These are phyloP conservation scores for Ctenopoma kingsleyae DNA, from an alignment of 2,797 vertebrate species.

Conservation along the genomic window DNA sequence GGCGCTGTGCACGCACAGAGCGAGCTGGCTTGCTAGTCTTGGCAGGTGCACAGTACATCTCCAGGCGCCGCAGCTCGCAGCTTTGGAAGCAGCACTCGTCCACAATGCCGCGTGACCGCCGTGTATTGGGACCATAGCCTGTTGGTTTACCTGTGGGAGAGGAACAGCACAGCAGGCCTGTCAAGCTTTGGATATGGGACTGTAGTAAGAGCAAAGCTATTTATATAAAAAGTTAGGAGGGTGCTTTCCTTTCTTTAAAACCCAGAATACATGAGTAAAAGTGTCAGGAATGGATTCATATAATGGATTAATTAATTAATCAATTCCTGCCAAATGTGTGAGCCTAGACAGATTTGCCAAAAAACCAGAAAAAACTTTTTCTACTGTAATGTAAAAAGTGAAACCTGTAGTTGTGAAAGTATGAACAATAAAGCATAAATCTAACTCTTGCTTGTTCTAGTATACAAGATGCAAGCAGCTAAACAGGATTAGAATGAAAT, in stretches of 20 bases:
- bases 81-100: constrained; percentile 99
- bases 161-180: constrained; percentile 1
- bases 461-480: not conserved
- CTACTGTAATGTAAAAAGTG: not conserved
- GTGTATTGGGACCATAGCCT: constrained; percentile 93
- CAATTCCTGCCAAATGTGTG: too few relatives aligned
- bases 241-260: not conserved
- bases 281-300: too few relatives aligned
- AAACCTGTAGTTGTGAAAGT: too few relatives aligned
- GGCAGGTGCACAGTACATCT: constrained; percentile 98
- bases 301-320: too few relatives aligned
- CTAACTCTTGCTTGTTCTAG: too few relatives aligned
- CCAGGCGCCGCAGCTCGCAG: constrained; percentile 95
- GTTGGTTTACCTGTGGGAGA: constrained; percentile 91
- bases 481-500: too few relatives aligned
- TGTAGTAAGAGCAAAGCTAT: not conserved
- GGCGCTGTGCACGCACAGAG: constrained; percentile 94
- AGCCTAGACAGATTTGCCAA: not conserved
- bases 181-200: not conserved
- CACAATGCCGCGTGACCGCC: constrained; percentile 95
- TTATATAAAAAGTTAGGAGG: too few relatives aligned
- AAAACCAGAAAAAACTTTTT: not conserved
- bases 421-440: too few relatives aligned
- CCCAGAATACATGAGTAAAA: too few relatives aligned
- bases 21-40: constrained; percentile 92